Percentiles rank a stretch among this genome's conserved stretches.
Conservation (phyloP, 2,797 vertebrate species). For the Rhynchonycteris naso region DNA sequence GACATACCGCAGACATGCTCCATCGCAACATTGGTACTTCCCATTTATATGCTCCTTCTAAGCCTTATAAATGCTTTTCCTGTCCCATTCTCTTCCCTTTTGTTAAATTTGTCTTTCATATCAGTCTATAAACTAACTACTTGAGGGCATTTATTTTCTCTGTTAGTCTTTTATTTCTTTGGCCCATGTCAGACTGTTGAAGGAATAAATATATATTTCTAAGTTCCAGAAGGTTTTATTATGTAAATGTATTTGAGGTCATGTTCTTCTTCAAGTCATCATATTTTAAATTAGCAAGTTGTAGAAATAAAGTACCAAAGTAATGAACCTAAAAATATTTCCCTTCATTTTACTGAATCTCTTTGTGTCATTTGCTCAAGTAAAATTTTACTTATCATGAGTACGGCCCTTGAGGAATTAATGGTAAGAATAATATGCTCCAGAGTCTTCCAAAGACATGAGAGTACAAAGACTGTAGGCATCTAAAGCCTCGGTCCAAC, state of each 20-base stretch:
- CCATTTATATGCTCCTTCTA: not conserved
- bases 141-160: not conserved
- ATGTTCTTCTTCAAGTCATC: not conserved
- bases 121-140: not conserved
- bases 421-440: not conserved
- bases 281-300: conserved; percentile 33
- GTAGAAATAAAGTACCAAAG: not conserved
- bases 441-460: not conserved
- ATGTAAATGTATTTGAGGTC: not conserved
- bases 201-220: conserved; percentile 11
- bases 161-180: conserved; percentile 3
- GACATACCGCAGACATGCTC: not conserved
- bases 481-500: not conserved
- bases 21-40: not conserved
- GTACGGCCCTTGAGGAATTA: not conserved
- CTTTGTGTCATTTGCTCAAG: not conserved
- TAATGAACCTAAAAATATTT: not conserved
- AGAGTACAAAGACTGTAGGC: not conserved
- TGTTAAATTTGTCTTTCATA: not conserved
- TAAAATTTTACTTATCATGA: not conserved
- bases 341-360: not conserved
- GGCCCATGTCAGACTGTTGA: not conserved
- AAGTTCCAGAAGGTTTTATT: not conserved
- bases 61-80: not conserved
- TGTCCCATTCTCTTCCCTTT: not conserved